Base-by-base conservation (phyloP, 2,113 vertebrate genomes). In the Cyprinodon brontotheroides region DNA sequence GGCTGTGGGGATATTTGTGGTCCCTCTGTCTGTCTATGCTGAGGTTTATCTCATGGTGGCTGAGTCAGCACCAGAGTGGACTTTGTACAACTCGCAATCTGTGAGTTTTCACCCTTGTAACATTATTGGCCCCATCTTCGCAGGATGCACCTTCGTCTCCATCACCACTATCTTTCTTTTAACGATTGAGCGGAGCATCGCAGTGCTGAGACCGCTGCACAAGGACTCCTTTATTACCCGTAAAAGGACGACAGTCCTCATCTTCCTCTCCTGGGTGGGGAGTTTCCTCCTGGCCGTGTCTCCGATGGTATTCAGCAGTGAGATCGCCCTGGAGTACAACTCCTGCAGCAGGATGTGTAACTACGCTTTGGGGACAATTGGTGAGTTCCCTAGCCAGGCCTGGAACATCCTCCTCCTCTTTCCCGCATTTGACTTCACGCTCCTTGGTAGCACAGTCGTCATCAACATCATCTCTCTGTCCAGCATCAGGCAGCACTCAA, bases 281-380 rank as follows among this genome's bases (percentile, higher is more conserved):
- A 95, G 94, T 62, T 95, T 95, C 82, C 85, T 92, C 75, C 60
- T 95, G 70, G 94, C 94, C 0, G 87, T 93, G 60, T 89, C 85
- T 9, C 94, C 94, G 0, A 82, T 95, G 74, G 43, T 94, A 10
- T 94, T 94, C 85, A 94, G 93, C 87, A 66, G 80, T 0, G 88
- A 93, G 8, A 94, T 95, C 1, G 86, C 91, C 0, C 82, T 95
- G 80, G 94, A 95, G 85, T 95, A 95, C 74, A 95, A 95, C 83
- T 50, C 87, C 48, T 95, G 94, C 88, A 95, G 94, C 74, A 87
- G 94, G 20, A 95, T 95, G 94, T 95, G 95, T 59, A 95, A 93
- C 68, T 95, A 94, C 78, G 93, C 92, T 0, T 67, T 87, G 69
- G 89, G 87, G 2, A 81, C 84, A 3, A 83, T 86, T 1, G 36